Conservation (phyloP, 2,113 vertebrate genomes). For the Amphilophus citrinellus region DNA sequence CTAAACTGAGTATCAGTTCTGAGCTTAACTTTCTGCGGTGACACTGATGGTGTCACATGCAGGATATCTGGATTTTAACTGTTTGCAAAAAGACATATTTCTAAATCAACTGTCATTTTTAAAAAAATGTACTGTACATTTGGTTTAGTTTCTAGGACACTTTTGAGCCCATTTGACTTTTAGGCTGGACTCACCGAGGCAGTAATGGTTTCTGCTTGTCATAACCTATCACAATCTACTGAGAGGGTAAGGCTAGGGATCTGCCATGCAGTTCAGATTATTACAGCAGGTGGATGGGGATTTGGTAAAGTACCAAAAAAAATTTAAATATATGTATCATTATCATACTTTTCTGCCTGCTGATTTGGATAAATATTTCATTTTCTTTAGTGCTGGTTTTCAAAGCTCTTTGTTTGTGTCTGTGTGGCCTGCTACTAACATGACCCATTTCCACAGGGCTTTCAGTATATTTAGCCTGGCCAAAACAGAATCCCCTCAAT, state of each 20-base stretch:
- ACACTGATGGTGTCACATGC: not conserved
- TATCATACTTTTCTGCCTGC: not conserved
- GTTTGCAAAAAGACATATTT: not conserved
- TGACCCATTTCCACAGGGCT: conserved; percentile 68
- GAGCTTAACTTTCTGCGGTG: not conserved
- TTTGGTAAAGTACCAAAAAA: not conserved
- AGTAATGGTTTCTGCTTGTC: conserved; percentile 44
- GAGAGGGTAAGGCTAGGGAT: conserved; percentile 16
- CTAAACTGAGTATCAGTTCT: not conserved
- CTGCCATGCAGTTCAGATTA: not conserved
- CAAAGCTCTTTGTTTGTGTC: conserved; percentile 24
- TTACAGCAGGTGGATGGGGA: not conserved
- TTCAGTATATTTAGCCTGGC: conserved; percentile 51
- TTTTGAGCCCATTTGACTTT: conserved; percentile 13
- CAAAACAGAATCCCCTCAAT: conserved; percentile 29
- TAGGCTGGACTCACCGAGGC: conserved; percentile 1
- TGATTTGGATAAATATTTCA: not conserved
- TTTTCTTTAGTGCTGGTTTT: not conserved
- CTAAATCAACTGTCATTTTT: not conserved
- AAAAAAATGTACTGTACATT: not conserved
- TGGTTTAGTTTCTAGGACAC: conserved; percentile 9
- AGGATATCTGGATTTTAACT: not conserved
- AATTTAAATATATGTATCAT: not conserved
- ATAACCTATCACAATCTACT: conserved; percentile 34
- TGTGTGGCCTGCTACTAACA: conserved; percentile 32